A percentile compares a stretch with the other conserved stretches of the same genome.
These are phyloP conservation scores for Orbicella faveolata DNA, from an alignment of 64 coral and sea anemone genomes.

Conservation along the genomic window DNA sequence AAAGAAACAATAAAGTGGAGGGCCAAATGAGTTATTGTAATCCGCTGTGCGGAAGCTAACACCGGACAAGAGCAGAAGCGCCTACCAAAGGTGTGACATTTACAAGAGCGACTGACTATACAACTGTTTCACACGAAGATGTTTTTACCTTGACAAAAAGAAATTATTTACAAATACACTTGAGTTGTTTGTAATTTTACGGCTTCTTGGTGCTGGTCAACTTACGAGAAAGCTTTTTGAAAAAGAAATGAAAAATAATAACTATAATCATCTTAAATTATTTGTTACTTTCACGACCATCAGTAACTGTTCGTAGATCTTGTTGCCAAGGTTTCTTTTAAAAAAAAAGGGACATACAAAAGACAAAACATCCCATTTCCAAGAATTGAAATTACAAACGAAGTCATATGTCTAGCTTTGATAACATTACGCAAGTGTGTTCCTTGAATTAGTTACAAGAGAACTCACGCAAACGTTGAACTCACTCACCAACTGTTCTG, in stretches of 20 bases:
- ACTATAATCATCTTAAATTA: neutral
- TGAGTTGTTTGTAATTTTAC: neutral
- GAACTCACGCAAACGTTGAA: neutral
- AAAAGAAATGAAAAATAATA: neutral
- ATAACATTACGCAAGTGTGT: neutral
- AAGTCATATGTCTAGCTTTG: neutral
- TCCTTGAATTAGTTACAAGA: neutral
- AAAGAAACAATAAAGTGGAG: neutral
- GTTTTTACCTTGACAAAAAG: neutral
- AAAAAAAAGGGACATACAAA: neutral
- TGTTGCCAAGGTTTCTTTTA: neutral
- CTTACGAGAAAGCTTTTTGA: neutral
- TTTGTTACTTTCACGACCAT: neutral
- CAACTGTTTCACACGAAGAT: neutral
- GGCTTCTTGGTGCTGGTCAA: no score
- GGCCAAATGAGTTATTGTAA: neutral
- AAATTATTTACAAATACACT: neutral
- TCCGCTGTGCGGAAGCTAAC: neutral
- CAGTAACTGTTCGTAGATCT: neutral
- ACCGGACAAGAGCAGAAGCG: neutral
- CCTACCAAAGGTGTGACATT: neutral
- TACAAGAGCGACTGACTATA: no score
- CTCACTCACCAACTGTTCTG: neutral
- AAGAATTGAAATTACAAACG: neutral
- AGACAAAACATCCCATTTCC: neutral